These are phyloP conservation scores for Pseudochirops corinnae DNA, from an alignment of 2,797 vertebrate species.

Conservation along the genomic window DNA sequence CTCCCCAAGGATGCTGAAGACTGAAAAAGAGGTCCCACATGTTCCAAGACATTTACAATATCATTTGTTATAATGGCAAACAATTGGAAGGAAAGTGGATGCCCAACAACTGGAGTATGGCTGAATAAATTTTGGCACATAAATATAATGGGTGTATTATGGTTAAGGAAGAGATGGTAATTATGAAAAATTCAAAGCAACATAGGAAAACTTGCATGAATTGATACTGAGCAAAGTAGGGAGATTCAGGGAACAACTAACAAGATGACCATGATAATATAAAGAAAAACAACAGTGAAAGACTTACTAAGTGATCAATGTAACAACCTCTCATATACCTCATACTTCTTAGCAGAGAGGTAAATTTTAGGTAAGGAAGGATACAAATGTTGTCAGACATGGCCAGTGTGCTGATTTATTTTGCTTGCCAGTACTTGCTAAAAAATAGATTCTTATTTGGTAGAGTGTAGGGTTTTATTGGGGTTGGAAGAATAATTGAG, in stretches of 20 bases:
- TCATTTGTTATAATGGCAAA: background rate
- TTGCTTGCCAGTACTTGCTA: background rate
- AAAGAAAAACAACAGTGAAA: background rate
- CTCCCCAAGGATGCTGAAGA: background rate
- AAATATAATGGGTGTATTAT: background rate
- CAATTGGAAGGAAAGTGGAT: background rate
- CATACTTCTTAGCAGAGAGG: background rate
- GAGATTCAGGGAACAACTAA: background rate
- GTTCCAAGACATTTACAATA: background rate
- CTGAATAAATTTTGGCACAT: background rate
- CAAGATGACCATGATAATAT: background rate
- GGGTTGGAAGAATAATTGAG: background rate
- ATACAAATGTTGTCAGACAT: too few species aligned
- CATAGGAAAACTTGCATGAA: background rate
- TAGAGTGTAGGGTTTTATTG: background rate
- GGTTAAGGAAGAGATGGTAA: background rate
- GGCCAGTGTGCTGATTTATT: background rate
- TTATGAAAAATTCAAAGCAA: background rate
- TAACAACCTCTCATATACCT: background rate
- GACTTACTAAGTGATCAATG: background rate
- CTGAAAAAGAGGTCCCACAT: background rate
- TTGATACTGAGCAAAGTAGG: background rate
- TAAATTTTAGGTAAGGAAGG: background rate
- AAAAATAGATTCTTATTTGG: background rate
- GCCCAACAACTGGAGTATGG: background rate